phyloP scores from a whole-genome alignment of 2,113 vertebrate species.

The Oryzias curvinotus region DNA sequence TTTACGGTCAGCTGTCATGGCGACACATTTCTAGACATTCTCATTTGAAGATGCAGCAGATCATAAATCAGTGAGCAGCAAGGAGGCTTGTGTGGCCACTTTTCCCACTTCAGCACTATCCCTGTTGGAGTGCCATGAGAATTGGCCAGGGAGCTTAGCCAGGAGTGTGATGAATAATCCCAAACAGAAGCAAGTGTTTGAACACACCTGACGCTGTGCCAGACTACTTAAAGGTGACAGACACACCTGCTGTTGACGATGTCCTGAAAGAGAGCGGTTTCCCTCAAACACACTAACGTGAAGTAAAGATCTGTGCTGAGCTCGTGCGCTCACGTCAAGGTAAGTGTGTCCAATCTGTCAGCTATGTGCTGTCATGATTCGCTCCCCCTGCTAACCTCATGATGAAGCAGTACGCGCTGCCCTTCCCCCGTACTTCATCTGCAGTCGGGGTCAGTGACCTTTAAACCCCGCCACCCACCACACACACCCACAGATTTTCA shows the following conservation, averaged over 20 bases:
- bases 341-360: not conserved
- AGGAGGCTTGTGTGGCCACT: not conserved
- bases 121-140: constrained; percentile 34
- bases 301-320: not conserved
- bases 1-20: not conserved
- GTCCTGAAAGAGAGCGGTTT: constrained; percentile 27
- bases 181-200: constrained; percentile 63
- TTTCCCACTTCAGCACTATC: constrained; percentile 33
- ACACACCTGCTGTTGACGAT: constrained; percentile 38
- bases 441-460: constrained; percentile 61
- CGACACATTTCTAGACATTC: not conserved
- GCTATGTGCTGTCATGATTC: constrained; percentile 30
- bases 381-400: constrained; percentile 38
- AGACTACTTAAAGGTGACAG: constrained; percentile 61
- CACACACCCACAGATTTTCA: constrained; percentile 59
- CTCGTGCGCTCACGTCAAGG: too few relatives aligned
- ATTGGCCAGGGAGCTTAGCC: constrained; percentile 36
- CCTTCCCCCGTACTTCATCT: constrained; percentile 65
- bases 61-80: not conserved
- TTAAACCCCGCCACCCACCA: constrained; percentile 62
- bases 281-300: constrained; percentile 6
- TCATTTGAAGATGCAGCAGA: not conserved
- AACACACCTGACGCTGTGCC: constrained; percentile 54
- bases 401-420: constrained; percentile 48
- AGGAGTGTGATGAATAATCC: constrained; percentile 57